Base-by-base conservation (phyloP, 2,888 invertebrate species). In the Spilarctia lutea region DNA sequence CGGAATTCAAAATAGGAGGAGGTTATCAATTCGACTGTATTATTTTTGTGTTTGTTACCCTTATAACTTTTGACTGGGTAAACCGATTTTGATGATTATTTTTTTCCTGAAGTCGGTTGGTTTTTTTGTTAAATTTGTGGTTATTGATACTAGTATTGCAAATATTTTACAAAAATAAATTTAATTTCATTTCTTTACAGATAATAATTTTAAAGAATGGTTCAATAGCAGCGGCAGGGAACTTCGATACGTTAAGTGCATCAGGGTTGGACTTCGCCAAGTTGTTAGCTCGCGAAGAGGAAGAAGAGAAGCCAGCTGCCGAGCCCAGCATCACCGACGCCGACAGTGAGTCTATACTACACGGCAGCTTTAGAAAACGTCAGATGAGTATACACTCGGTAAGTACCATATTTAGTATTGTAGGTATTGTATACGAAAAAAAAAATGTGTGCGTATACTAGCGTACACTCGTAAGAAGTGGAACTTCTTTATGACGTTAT, bases 191-290 rank as follows among this genome's bases (percentile, higher is more conserved):
- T 70, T 68, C 7, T 75, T 75, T 45, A 39, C 86, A 97, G 94
- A 96, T 97, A 83, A 92, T 97, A 81, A 97, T 96, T 78, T 85
- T 97, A 68, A 96, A 96, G 86, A 96, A 96, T 87, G 97, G 97
- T 2, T 79, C 93, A 2, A 94, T 96, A 82, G 96, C 96, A 10
- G 96, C 97, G 0, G 97, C 97, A 56, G 97, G 97, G 72, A 97
- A 97, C 75, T 98, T 97, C 88, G 97, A 97, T 30, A 97, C 97
- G 3, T 93, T 98, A 3, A 97, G 97, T 81, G 97, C 96, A 8
- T 97, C 97, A 10, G 98, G 98, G 0, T 91, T 98, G 83, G 97
- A 98, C 91, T 98, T 98, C 90, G 98, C 98, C 0, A 96, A 97
- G 86, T 91, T 98, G 78, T 90, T 98, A 75, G 96, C 96, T 0